Base-by-base conservation (phyloP, 2,797 vertebrate genomes). In the Lutjanus argentimaculatus region DNA sequence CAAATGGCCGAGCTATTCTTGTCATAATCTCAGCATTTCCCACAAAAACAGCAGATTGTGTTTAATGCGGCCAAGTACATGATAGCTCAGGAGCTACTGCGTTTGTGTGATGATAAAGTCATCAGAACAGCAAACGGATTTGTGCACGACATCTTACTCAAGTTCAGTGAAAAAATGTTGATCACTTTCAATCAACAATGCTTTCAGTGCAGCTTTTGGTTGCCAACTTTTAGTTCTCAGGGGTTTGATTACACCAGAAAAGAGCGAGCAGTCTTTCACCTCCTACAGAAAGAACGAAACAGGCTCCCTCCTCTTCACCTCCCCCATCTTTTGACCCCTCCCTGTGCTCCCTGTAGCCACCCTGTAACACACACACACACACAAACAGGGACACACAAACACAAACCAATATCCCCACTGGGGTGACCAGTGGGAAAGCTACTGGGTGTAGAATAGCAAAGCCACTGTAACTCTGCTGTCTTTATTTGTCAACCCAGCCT, bases 241-340 rank as follows among this genome's bases (percentile, higher is more conserved):
- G 88, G 91, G 88, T 93, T 95, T 91, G 91, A 94, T 95, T 96
- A 93, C 93, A 93, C 71, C 53, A 83, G 85, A 85, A 81, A 90
- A 91, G 84, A 90, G 79, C 21, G 66, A 80, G 71, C 58, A 75
- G 75, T 83, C 86, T 86, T 87, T 92, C 86, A 71, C 85, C 85
- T 82, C 83, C 83, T 64, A 80, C 62, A 89, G 87, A 93, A 86
- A 80, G 69, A 84, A 82, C 15, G 7, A 85, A 89, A 84, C 79
- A 75, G 79, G 77, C 77, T 79, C 77, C 83, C 62, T 83, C 65
- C 65, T 72, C 74, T 68, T 70, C 78, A 73, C 83, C 83, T 74
- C 85, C 88, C 86, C 87, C 85, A 83, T 78, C 84, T 71, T 76
- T 81, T 72, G 80, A 70, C 87, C 88, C 87, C 86, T 91, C 89